These are phyloP conservation scores for Luehdorfia chinensis DNA, from an alignment of 1,140 invertebrate species.

Conservation along the genomic window DNA sequence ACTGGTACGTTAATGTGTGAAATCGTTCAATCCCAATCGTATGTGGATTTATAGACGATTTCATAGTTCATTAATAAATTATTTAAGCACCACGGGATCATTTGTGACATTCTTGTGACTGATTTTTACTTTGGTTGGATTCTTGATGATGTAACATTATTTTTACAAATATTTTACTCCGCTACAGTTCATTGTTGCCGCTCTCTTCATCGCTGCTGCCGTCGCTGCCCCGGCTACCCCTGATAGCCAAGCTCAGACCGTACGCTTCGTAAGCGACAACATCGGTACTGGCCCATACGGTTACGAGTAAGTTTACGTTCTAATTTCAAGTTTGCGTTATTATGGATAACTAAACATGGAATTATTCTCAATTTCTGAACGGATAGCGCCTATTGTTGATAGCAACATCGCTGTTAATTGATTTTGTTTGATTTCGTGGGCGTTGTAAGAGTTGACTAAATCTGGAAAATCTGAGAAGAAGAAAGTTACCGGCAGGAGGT, in stretches of 20 bases:
- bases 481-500: no score
- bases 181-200: slow-evolving; percentile 71
- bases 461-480: no score
- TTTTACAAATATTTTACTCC: slow-evolving; percentile 5
- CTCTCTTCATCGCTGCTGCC: slow-evolving; percentile 68
- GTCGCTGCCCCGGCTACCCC: slow-evolving; percentile 62
- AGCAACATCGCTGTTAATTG: neutral
- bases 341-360: no score
- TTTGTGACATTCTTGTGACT: neutral
- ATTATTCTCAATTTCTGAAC: no score
- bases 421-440: no score
- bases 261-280: slow-evolving; percentile 56
- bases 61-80: neutral
- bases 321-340: no score
- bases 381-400: no score
- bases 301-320: slow-evolving; percentile 74
- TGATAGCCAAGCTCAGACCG: slow-evolving; percentile 45
- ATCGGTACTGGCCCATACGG: slow-evolving; percentile 63
- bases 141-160: neutral
- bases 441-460: no score
- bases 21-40: slow-evolving; percentile 2
- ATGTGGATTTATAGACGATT: neutral
- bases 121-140: neutral
- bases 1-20: slow-evolving; percentile 56
- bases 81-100: neutral